A percentile compares a stretch with the other conserved stretches of the same genome.
Conservation (phyloP, 1,140 invertebrate genomes). For the Camponotus vicinus region DNA sequence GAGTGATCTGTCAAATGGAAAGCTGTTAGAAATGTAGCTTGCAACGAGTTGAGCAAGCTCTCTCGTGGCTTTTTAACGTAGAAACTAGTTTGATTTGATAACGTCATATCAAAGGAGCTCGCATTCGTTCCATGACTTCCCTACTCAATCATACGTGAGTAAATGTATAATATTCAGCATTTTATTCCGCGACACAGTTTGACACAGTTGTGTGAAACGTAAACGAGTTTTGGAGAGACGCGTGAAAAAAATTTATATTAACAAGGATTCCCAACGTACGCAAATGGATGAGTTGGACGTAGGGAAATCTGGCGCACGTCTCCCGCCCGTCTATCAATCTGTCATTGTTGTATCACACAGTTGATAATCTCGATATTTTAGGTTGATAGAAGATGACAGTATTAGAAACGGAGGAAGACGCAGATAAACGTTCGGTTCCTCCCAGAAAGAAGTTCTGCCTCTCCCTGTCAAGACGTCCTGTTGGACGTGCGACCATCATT, state of each 20-base stretch:
- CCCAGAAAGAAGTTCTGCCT: slow-evolving; percentile 85
- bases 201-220: no score
- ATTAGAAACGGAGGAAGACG: slow-evolving; percentile 86
- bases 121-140: slow-evolving; percentile 83
- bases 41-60: neutral
- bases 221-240: neutral
- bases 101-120: slow-evolving; percentile 49
- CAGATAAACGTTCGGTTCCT: slow-evolving; percentile 84
- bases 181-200: neutral
- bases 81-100: neutral
- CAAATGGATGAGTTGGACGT: neutral
- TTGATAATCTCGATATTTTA: slow-evolving; percentile 69
- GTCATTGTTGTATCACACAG: neutral
- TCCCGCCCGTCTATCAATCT: neutral
- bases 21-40: slow-evolving; percentile 25
- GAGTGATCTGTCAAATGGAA: neutral
- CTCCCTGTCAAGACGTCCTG: slow-evolving; percentile 79
- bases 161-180: slow-evolving; percentile 29
- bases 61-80: neutral
- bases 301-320: neutral
- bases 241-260: no score
- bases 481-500: slow-evolving; percentile 75
- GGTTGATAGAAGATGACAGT: slow-evolving; percentile 86
- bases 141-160: slow-evolving; percentile 83
- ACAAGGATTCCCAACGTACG: neutral